Evolutionary conservation across 2,113 vertebrate species (phyloP), one percentile per base, ranked within the genome.

Genomic region (Herpetotheres cachinnans): DNA sequence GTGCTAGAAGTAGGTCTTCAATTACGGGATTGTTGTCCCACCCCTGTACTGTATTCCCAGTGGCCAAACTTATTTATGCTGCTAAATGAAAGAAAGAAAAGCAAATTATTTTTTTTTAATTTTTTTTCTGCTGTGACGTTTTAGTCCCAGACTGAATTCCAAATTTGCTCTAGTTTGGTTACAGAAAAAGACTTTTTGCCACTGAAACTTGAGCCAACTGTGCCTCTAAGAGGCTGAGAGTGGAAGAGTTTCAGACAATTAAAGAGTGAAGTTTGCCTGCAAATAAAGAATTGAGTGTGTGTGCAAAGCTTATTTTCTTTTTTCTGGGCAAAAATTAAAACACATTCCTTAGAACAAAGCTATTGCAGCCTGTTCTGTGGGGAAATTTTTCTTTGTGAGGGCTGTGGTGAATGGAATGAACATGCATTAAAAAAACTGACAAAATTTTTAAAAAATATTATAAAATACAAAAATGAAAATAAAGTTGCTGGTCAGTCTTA

Each of bases 61-160:
- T 99, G 99, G 99, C 99, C 99, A 99, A 99, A 99, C 99, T 99
- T 99, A 99, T 99, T 99, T 99, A 99, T 99, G 99, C 99, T 99
- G 99, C 99, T 99, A 99, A 99, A 99, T 99, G 96, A 98, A 98
- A 98, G 98, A 98, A 98, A 98, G 97, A 98, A 98, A 98, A 98
- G 97, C 98, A 98, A 98, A 98, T 98, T 98, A 98, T 98, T 98
- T 98, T 98, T 98, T 98, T 98, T 98, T 98, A 97, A 98, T 98
- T 98, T 98, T 97, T 98, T 98, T 98, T 99, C 99, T 99, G 99
- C 99, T 99, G 99, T 99, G 99, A 99, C 99, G 99, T 99, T 99
- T 99, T 99, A 99, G 99, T 99, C 99, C 99, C 99, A 99, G 99
- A 99, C 99, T 98, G 99, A 99, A 99, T 99, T 99, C 99, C 99